Percentiles rank a stretch among this genome's conserved stretches.
Evolutionary conservation across 2,888 invertebrate genomes (phyloP).

Genomic region (Phalera bucephala): DNA sequence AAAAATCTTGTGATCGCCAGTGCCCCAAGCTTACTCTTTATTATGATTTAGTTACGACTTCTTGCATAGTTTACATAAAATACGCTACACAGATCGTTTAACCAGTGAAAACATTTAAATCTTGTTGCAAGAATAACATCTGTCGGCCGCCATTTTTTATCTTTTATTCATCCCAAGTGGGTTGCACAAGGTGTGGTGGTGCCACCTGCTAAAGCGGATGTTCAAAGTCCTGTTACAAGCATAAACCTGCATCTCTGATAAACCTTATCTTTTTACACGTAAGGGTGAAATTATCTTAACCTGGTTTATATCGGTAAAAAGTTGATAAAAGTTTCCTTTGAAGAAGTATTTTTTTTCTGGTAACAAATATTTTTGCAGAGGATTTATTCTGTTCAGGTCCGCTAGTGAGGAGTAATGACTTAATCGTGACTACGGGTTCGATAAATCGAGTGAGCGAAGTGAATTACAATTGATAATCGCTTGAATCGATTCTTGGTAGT

Average conservation of each 20-base stretch:
- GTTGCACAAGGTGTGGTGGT: slow-evolving; percentile 51
- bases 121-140: slow-evolving; percentile 34
- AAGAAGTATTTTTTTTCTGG: slow-evolving; percentile 11
- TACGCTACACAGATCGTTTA: too few species aligned
- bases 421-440: slow-evolving; percentile 36
- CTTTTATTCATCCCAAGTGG: slow-evolving; percentile 30
- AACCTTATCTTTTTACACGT: slow-evolving; percentile 2
- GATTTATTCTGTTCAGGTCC: slow-evolving; percentile 22
- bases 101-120: too few species aligned
- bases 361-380: slow-evolving; percentile 13
- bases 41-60: too few species aligned
- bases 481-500: slow-evolving; percentile 2
- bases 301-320: neutral
- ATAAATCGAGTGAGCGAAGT: slow-evolving; percentile 14
- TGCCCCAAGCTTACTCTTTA: too few species aligned
- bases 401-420: slow-evolving; percentile 31
- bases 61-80: too few species aligned
- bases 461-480: slow-evolving; percentile 19
- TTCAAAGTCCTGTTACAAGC: slow-evolving; percentile 17
- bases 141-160: slow-evolving; percentile 33
- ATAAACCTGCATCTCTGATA: slow-evolving; percentile 1
- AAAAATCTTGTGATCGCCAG: too few species aligned
- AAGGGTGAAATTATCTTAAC: slow-evolving; percentile 12
- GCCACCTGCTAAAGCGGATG: slow-evolving; percentile 53
- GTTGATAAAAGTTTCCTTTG: slow-evolving; percentile 4